These are phyloP conservation scores for Paramisgurnus dabryanus DNA, from an alignment of 2,113 vertebrate species.

Conservation along the genomic window DNA sequence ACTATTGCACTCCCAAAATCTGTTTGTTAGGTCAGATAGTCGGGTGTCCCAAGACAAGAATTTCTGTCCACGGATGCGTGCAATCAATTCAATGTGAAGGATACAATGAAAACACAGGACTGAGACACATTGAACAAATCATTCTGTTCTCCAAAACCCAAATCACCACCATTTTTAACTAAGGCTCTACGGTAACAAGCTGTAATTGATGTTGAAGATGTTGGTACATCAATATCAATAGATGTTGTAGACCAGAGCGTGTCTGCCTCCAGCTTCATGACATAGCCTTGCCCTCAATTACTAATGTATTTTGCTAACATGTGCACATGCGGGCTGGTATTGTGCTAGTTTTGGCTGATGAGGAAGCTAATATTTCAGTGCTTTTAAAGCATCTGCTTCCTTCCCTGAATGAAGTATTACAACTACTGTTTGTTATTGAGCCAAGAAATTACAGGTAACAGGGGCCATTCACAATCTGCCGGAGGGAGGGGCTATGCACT, in stretches of 20 bases:
- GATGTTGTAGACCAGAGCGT: not conserved
- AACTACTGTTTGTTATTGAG: conserved; percentile 53
- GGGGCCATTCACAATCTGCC: conserved; percentile 39
- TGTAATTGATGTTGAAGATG: not conserved
- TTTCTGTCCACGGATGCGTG: conserved; percentile 8
- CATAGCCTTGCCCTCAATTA: not conserved
- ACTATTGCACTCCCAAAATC: not conserved
- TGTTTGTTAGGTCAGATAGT: conserved; percentile 50
- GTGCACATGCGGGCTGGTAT: conserved; percentile 7
- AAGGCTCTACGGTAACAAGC: not conserved
- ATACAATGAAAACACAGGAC: not conserved
- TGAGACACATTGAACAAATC: not conserved
- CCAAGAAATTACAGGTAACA: conserved; percentile 54
- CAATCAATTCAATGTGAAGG: conserved; percentile 1
- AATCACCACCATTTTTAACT: not conserved
- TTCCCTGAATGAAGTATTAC: conserved; percentile 44
- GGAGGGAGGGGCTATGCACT: conserved; percentile 47
- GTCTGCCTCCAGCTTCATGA: not conserved
- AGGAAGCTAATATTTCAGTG: conserved; percentile 19
- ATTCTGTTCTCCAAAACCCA: not conserved
- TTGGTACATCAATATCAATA: not conserved
- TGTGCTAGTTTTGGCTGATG: conserved; percentile 29
- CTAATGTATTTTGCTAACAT: conserved; percentile 19
- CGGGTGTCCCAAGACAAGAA: not conserved
- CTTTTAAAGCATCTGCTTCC: conserved; percentile 36